Percentiles rank a stretch among this genome's conserved stretches.
These are phyloP conservation scores for Drymonia ruficornis DNA, from an alignment of 2,888 invertebrate species.

Conservation along the genomic window DNA sequence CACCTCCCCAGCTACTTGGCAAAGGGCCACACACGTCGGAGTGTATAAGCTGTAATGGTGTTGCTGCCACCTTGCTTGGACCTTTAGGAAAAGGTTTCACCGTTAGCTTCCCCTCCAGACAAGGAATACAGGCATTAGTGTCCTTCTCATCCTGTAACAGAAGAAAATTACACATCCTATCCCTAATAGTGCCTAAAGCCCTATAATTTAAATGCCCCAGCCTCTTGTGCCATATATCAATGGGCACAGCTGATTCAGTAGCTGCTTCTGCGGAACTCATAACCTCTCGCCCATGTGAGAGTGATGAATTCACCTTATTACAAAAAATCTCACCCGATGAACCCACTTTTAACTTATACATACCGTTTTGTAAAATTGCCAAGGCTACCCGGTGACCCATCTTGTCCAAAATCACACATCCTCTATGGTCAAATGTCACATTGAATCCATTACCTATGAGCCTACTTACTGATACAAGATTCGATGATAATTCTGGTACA, in stretches of 20 bases:
- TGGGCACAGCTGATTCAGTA: background rate
- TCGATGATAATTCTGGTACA: background rate
- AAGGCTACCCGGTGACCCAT: too few relatives aligned
- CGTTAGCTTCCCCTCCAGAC: background rate
- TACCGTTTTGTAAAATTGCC: background rate
- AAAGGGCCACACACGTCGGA: background rate
- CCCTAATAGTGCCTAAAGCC: background rate
- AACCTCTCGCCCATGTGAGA: background rate
- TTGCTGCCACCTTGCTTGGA: background rate
- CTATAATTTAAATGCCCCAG: background rate
- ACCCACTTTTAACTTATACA: background rate
- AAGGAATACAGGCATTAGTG: background rate
- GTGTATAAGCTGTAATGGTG: background rate
- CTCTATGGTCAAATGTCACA: background rate
- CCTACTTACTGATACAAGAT: constrained; percentile 2
- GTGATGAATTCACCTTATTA: background rate
- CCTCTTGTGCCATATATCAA: background rate
- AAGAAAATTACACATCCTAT: background rate
- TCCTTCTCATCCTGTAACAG: background rate
- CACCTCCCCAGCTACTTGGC: background rate
- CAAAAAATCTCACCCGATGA: background rate
- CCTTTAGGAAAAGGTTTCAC: background rate
- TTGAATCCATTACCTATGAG: background rate
- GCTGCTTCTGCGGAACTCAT: background rate
- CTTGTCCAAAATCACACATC: background rate